A percentile compares a stretch with the other conserved stretches of the same genome.
These are phyloP conservation scores for Sebastes hopkinsi DNA, from an alignment of 2,797 vertebrate genomes.

Conservation along the genomic window DNA sequence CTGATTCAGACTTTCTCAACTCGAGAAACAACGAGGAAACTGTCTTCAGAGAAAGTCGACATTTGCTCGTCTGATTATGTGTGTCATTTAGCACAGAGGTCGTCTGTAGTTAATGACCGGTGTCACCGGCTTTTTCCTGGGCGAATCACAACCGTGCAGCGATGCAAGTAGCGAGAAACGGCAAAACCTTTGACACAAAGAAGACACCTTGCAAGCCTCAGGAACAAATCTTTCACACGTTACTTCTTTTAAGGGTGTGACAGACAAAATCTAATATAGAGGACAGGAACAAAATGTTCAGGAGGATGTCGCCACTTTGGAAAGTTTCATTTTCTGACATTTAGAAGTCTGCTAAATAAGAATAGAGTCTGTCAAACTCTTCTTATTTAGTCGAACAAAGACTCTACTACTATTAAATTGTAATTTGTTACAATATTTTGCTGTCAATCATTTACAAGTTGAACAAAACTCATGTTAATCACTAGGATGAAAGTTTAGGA, in stretches of 20 bases:
- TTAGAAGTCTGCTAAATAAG: background rate
- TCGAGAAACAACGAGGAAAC: constrained; percentile 1
- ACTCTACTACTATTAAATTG: background rate
- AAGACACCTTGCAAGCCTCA: background rate
- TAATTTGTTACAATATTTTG: background rate
- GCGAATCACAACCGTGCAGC: background rate
- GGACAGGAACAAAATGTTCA: background rate
- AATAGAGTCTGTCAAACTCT: background rate
- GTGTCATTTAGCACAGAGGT: background rate
- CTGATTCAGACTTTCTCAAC: constrained; percentile 26
- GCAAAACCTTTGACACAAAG: background rate
- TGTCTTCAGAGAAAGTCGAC: background rate
- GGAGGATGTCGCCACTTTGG: background rate
- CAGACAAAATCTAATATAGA: background rate
- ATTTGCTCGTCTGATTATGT: background rate
- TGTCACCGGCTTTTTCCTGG: background rate
- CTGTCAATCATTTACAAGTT: background rate
- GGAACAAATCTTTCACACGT: background rate
- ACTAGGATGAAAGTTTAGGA: background rate
- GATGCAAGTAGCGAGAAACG: background rate
- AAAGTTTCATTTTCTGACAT: background rate
- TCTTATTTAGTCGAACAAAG: background rate
- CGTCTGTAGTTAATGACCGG: background rate
- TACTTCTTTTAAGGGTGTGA: background rate
- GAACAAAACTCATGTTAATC: background rate